Evolutionary conservation across 2,888 invertebrate species (phyloP), one percentile per base, ranked within the genome.

Genomic region (Acrobasis repandana): DNA sequence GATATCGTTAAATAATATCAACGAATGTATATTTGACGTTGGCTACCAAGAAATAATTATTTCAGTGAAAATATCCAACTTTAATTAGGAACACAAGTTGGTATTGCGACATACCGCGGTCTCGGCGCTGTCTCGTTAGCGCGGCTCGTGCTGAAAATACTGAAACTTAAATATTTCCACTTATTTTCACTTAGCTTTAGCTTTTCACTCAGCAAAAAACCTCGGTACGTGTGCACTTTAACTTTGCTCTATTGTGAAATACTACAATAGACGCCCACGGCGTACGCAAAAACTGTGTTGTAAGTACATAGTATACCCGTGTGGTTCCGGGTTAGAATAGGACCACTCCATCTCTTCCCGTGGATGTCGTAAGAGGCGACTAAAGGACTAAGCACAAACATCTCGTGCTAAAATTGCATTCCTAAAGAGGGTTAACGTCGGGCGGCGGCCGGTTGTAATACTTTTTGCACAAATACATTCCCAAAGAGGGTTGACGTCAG

Each of bases 241-340:
- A 43, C 14, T 43, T 14, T 43, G 14, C 43, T 43, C 43, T 6
- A 43, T 43, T 43, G 43, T 43, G 14, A n/a, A 28, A 43, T 43
- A 43, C 43, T n/a, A 43, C 43, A 43, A 43, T 38, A 50, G 50
- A 20, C n/a, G 20, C 50, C 50, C n/a, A n/a, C n/a, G n/a, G 20
- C 28, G n/a, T 20, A 14, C n/a, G 28, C 11, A 20, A 50, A 50
- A 50, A 33, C 9, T 28, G 6, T n/a, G 20, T n/a, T 50, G 43
- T 43, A 18, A 9, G 18, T 28, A 5, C 6, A 6, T 28, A 28
- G 28, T 28, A 5, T 28, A n/a, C n/a, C n/a, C n/a, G n/a, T n/a
- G n/a, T n/a, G n/a, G n/a, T n/a, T n/a, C n/a, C n/a, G n/a, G n/a
- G n/a, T n/a, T n/a, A n/a, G n/a, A n/a, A n/a, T n/a, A n/a, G n/a